Evolutionary conservation across 2,797 vertebrate species (phyloP), one percentile per base, ranked within the genome.

Genomic region (Apodemus agrarius): DNA sequence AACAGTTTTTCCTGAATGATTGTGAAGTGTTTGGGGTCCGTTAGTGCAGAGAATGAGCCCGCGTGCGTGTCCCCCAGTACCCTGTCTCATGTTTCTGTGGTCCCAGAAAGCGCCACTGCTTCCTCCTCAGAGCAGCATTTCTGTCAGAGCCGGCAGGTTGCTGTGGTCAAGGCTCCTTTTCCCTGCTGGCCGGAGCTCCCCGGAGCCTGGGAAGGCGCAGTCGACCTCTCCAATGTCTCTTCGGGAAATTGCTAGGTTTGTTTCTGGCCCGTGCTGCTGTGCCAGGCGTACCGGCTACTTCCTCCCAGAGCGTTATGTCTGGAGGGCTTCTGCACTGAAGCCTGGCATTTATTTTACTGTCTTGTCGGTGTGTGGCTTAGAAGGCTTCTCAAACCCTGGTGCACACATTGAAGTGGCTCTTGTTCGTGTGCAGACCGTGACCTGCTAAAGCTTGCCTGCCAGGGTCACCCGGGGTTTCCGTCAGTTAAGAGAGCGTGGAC

Each of bases 81-180:
- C n/a, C n/a, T n/a, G n/a, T 89, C 90, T 92, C 7, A 4, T 57
- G 11, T 95, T 96, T 74, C 93, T 94, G 91, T 92, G 78, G 75
- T 93, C 31, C 91, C 19, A 59, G 78, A 85, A 95, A 90, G 9
- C 10, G 65, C 89, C 37, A 8, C 6, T 54, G 24, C 57, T 89
- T 92, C 88, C 26, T 76, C 74, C 90, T 85, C 57, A 85, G 67
- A 82, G 72, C 65, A 61, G 40, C 76, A 57, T 90, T 89, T 82
- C 8, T 91, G 54, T 94, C 86, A 34, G 83, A 80, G 43, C 86
- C 83, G 26, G 83, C 65, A 80, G 74, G 54, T 29, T 92, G 92
- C 91, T 89, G 46, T 90, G 90, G 79, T 85, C 40, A 63, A 24
- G 52, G 87, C 61, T 96, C 69, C 31, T 85, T 93, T 93, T 89